phyloP scores from a whole-genome alignment of 2,888 invertebrate species.

The Eupithecia dodoneata region DNA sequence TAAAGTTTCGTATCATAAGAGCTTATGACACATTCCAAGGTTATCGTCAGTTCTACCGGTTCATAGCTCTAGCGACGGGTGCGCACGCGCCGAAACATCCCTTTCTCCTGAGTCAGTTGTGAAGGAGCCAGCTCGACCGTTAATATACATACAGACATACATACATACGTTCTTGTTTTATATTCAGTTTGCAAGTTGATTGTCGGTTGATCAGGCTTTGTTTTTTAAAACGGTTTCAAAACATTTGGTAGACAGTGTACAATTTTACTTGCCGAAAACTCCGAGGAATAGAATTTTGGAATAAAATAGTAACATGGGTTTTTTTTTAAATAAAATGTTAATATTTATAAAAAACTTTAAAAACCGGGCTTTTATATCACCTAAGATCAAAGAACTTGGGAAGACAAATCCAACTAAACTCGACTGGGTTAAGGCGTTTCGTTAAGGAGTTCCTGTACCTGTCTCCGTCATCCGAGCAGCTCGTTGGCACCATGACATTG shows the following conservation, averaged over 20 bases:
- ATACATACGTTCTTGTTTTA: not conserved
- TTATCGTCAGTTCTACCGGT: slow-evolving; percentile 26
- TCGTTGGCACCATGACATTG: too few relatives aligned
- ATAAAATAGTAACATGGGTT: not conserved
- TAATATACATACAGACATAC: slow-evolving; percentile 38
- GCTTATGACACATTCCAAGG: not conserved
- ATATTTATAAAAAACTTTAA: too few relatives aligned
- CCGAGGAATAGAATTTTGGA: not conserved
- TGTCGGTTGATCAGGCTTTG: not conserved
- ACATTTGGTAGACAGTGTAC: not conserved
- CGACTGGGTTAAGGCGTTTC: too few relatives aligned
- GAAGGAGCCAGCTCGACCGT: slow-evolving; percentile 52
- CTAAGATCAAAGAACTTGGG: too few relatives aligned
- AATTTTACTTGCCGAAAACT: not conserved
- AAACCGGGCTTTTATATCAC: too few relatives aligned
- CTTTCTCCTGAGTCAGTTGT: slow-evolving; percentile 65
- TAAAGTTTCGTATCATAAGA: not conserved
- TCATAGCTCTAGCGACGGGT: slow-evolving; percentile 43
- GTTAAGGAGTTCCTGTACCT: too few relatives aligned
- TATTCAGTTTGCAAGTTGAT: slow-evolving; percentile 5
- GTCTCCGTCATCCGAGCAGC: too few relatives aligned
- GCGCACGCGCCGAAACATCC: slow-evolving; percentile 66
- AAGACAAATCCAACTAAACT: too few relatives aligned
- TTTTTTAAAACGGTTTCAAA: not conserved
- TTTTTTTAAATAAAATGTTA: too few relatives aligned